Evolutionary conservation across 2,113 vertebrate genomes (phyloP).

Genomic region (Cebidichthys violaceus): DNA sequence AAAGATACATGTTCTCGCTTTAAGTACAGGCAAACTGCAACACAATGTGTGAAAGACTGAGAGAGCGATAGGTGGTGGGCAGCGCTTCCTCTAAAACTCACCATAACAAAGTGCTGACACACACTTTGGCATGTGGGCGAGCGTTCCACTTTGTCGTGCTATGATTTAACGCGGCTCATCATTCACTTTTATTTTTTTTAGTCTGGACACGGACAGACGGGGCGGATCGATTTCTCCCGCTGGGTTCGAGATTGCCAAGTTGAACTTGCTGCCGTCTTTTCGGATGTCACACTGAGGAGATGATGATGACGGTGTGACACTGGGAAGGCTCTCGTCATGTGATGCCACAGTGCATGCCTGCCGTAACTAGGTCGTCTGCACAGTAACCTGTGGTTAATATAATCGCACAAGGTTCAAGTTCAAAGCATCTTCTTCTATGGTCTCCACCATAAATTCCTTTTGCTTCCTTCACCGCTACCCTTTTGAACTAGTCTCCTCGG

Average conservation of each 20-base stretch:
- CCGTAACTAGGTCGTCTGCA: background rate
- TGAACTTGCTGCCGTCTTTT: background rate
- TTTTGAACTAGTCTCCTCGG: background rate
- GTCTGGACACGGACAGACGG: constrained; percentile 4
- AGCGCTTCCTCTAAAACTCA: constrained; percentile 17
- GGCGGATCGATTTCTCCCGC: constrained; percentile 4
- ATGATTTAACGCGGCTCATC: constrained; percentile 33
- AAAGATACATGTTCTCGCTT: background rate
- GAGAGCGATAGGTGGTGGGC: background rate
- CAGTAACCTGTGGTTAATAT: background rate
- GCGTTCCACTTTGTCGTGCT: constrained; percentile 29
- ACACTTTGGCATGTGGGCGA: constrained; percentile 34
- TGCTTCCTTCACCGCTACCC: background rate
- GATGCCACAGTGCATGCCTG: background rate
- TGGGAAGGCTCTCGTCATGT: background rate
- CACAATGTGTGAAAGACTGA: background rate
- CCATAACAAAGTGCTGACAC: constrained; percentile 47
- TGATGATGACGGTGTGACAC: background rate
- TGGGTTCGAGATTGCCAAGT: constrained; percentile 9
- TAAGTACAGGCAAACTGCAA: background rate
- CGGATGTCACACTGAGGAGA: background rate
- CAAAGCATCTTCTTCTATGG: background rate
- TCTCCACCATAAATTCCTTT: background rate
- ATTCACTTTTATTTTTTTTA: constrained; percentile 14
- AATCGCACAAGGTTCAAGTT: background rate